Evolutionary conservation across 1,140 invertebrate genomes (phyloP).

Genomic region (Batillaria attramentaria): DNA sequence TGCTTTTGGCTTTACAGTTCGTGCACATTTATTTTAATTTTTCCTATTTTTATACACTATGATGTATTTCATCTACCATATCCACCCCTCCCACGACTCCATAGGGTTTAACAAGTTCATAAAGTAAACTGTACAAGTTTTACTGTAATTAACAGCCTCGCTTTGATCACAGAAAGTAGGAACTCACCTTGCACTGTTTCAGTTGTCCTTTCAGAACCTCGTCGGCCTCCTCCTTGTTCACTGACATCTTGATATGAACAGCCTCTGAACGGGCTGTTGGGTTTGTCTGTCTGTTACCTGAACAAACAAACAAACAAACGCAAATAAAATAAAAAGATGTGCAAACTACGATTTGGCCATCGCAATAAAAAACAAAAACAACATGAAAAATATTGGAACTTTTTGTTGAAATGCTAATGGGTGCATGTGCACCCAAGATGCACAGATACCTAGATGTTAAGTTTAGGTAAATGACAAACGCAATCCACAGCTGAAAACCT

Average conservation of each 20-base stretch:
- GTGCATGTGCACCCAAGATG: neutral
- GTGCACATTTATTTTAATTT: no score
- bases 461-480: neutral
- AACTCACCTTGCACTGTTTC: constrained; percentile 48
- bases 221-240: constrained; percentile 54
- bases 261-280: constrained; percentile 52
- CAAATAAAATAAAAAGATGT: neutral
- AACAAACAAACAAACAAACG: constrained; percentile 14
- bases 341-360: neutral
- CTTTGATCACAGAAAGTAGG: no score
- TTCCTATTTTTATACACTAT: no score
- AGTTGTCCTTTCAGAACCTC: constrained; percentile 53
- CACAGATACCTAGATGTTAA: neutral
- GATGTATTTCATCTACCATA: no score
- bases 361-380: neutral
- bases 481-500: neutral
- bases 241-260: constrained; percentile 46
- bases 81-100: no score
- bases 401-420: neutral
- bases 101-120: no score
- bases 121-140: no score
- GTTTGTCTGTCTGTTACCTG: constrained; percentile 59
- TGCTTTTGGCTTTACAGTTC: no score
- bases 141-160: no score
- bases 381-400: neutral